Conservation (phyloP, 53 echinoderm and acorn worm genomes). For the Crossaster papposus region DNA sequence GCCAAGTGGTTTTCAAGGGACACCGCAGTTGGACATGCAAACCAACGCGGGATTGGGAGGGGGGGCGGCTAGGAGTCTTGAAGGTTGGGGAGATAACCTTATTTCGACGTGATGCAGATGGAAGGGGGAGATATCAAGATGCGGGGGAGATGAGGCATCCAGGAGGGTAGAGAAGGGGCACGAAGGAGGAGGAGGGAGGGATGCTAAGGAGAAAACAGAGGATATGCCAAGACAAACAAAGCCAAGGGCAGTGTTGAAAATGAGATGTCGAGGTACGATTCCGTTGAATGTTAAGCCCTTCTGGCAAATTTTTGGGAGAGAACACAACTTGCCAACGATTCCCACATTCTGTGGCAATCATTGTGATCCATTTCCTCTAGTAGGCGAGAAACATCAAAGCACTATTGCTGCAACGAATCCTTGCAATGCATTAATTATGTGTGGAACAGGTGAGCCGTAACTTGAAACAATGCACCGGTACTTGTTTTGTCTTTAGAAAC, state of each 20-base stretch:
- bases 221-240: slow-evolving; percentile 9
- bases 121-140: slow-evolving; percentile 16
- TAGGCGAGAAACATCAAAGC: neutral
- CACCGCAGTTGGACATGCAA: neutral
- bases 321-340: neutral
- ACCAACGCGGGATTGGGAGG: neutral
- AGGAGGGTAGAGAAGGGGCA: neutral
- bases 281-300: no score
- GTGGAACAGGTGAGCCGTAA: neutral
- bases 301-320: no score
- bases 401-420: neutral
- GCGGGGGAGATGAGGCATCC: neutral
- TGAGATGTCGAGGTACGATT: neutral
- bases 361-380: no score
- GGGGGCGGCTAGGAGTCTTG: neutral
- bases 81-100: slow-evolving; percentile 32
- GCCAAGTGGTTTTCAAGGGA: neutral
- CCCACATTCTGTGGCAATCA: neutral
- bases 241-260: neutral
- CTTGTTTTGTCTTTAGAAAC: neutral
- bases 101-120: neutral
- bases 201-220: neutral
- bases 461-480: neutral
- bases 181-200: slow-evolving; percentile 18
- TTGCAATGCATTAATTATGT: no score